Evolutionary conservation across 2,113 vertebrate genomes (phyloP), one percentile per base, ranked within the genome.

Genomic region (Rutilus rutilus): DNA sequence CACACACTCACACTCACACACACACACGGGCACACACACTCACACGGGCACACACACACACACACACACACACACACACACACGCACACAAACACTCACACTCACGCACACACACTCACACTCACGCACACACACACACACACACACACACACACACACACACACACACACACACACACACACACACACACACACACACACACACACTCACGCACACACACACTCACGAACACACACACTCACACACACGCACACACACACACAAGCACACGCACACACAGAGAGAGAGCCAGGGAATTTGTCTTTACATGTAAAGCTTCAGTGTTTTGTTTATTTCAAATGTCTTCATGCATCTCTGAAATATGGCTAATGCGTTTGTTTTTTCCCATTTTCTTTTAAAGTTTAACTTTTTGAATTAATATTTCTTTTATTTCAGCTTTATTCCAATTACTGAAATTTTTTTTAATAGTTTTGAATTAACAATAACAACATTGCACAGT

Each of bases 291-390:
- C 39, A 42, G 39, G 73, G 42, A 73, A 84, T 64, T 69, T 69
- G 17, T 69, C 19, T 69, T 39, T 69, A 69, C 65, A 69, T 77
- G 25, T 33, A 76, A 81, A 2, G 62, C 36, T 76, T 76, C 8
- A 50, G 74, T 81, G 65, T 8, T 78, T 57, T 50, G 73, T 50
- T 30, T 39, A 69, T 52, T 73, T 78, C 69, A 74, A 9, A n/a
- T 50, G 10, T 39, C 50, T 30, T 57, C 36, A 33, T 57, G 69
- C 25, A 33, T 57, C 57, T 71, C 10, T 30, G 47, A 76, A 7
- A 52, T 76, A 47, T 47, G 39, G 11, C 11, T 47, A 47, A n/a
- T 19, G 62, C 17, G 89, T 57, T 69, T 88, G 85, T 91, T 86
- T 30, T 30, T 30, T 30, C 27, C 27, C 27, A 30, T 30, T 30